Evolutionary conservation across 2,113 vertebrate genomes (phyloP).

Genomic region (Cathartes aura): DNA sequence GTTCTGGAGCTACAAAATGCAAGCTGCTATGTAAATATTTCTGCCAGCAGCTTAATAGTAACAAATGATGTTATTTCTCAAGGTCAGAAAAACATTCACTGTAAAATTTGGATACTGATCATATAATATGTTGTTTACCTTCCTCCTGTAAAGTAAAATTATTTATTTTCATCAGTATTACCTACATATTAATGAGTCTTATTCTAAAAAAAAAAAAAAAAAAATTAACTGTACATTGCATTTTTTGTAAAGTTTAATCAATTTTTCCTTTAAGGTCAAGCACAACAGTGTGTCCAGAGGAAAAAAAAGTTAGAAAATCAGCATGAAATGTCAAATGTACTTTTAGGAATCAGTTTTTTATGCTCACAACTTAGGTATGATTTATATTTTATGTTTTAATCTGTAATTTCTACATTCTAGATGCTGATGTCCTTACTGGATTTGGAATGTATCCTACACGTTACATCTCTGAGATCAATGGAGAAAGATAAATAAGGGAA

Average conservation of each 20-base stretch:
- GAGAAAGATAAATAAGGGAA: background rate
- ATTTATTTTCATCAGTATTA: background rate
- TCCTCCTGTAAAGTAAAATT: background rate
- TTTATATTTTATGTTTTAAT: background rate
- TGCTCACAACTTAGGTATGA: background rate
- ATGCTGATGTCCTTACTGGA: background rate
- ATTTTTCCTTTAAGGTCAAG: background rate
- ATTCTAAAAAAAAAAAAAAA: background rate
- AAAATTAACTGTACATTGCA: background rate
- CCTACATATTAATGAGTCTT: background rate
- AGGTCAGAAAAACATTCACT: background rate
- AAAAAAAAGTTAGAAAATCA: background rate
- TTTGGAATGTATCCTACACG: background rate
- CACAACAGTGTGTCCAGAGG: background rate
- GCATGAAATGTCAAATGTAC: background rate
- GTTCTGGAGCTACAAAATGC: background rate
- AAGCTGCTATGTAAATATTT: slow-evolving; percentile 35
- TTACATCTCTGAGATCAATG: background rate
- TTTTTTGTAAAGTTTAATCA: background rate
- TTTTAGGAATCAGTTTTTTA: background rate
- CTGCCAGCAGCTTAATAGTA: slow-evolving; percentile 4
- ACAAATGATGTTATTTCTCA: slow-evolving; percentile 7
- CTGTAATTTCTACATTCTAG: background rate
- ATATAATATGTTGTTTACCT: background rate
- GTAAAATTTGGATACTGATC: background rate